phyloP scores from a whole-genome alignment of 2,113 vertebrate species.

The Tringa solitaria region DNA sequence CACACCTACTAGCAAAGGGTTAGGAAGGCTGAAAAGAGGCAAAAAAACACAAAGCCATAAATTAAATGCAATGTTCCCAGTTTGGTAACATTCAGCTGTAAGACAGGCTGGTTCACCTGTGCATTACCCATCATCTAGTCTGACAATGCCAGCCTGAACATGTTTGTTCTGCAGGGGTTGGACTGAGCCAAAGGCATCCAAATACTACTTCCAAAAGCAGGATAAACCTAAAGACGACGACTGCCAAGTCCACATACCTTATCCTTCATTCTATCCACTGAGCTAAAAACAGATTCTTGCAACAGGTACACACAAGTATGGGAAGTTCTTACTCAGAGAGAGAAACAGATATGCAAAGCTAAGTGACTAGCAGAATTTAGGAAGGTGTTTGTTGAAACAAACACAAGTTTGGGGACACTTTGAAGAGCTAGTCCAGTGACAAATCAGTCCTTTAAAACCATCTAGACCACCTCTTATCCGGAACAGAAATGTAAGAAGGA shows the following conservation, averaged over 20 bases:
- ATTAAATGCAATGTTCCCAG: constrained; percentile 19
- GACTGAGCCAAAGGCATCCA: constrained; percentile 54
- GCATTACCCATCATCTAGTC: constrained; percentile 44
- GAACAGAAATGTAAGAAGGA: neutral
- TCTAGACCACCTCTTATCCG: neutral
- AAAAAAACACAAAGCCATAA: neutral
- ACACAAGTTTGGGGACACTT: neutral
- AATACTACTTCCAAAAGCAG: constrained; percentile 55
- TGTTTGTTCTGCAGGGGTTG: constrained; percentile 16
- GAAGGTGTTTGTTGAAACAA: neutral
- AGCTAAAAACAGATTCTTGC: constrained; percentile 59
- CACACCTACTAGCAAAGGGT: neutral
- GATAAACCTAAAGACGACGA: constrained; percentile 27
- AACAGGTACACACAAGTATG: constrained; percentile 59
- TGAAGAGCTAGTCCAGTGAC: neutral
- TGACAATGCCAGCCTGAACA: constrained; percentile 56
- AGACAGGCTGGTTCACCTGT: constrained; percentile 59
- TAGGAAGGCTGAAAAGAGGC: neutral
- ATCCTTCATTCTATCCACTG: constrained; percentile 18
- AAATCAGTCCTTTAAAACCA: neutral
- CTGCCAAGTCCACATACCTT: constrained; percentile 61
- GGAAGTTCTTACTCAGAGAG: constrained; percentile 37
- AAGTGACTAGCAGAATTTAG: neutral
- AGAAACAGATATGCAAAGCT: constrained; percentile 3
- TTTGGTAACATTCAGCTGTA: constrained; percentile 45